These are phyloP conservation scores for Dicentrarchus labrax DNA, from an alignment of 2,113 vertebrate genomes.

Conservation along the genomic window DNA sequence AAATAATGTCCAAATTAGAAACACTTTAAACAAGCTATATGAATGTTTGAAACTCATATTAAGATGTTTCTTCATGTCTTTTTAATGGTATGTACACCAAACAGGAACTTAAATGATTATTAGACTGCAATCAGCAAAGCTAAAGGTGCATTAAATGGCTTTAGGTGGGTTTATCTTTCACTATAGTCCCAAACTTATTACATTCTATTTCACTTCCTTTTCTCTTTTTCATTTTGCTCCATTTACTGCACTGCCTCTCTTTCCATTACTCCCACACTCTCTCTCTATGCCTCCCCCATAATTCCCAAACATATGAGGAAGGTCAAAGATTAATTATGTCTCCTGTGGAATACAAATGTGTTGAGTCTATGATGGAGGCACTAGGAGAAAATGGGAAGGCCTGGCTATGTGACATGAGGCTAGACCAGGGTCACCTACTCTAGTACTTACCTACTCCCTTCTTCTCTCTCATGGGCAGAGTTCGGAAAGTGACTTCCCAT, in stretches of 20 bases:
- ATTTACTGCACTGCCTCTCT: neutral
- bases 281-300: neutral
- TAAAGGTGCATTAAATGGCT: neutral
- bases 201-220: neutral
- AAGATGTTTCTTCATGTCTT: neutral
- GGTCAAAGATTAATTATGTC: constrained; percentile 29
- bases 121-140: neutral
- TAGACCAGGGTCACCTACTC: neutral
- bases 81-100: neutral
- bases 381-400: neutral
- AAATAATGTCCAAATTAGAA: neutral
- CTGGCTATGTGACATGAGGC: neutral
- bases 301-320: constrained; percentile 8
- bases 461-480: neutral
- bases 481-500: neutral
- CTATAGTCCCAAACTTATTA: neutral
- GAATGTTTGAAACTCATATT: neutral
- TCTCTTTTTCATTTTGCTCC: neutral
- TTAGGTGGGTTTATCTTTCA: neutral
- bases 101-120: neutral
- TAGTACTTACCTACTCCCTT: neutral
- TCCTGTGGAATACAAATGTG: constrained; percentile 29
- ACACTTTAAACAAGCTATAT: neutral
- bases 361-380: neutral
- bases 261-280: neutral